phyloP scores from a whole-genome alignment of 2,113 vertebrate genomes.

The Oncorhynchus nerka region DNA sequence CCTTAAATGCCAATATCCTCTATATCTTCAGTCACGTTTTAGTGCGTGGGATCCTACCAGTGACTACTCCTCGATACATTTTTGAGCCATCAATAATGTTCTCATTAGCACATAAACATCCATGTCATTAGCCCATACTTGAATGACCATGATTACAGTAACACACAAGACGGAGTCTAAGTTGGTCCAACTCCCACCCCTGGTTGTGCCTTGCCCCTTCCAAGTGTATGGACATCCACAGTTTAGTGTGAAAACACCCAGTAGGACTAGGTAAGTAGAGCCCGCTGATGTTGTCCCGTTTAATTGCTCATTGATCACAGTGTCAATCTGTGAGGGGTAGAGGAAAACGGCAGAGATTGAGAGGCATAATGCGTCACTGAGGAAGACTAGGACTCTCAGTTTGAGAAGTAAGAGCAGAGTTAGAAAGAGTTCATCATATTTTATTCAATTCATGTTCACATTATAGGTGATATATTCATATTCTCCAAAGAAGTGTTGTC shows the following conservation, averaged over 20 bases:
- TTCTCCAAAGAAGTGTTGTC: background rate
- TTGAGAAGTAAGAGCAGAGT: background rate
- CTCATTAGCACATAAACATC: too few relatives aligned
- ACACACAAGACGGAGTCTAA: background rate
- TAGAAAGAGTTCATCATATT: too few relatives aligned
- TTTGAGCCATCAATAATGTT: too few relatives aligned
- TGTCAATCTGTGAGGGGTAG: slow-evolving; percentile 54
- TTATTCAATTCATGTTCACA: too few relatives aligned
- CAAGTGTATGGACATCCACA: background rate
- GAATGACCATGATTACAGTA: background rate
- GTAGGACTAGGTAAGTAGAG: slow-evolving; percentile 29
- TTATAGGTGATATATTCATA: too few relatives aligned
- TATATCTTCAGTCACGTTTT: too few relatives aligned
- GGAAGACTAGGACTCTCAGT: background rate
- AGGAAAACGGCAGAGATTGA: slow-evolving; percentile 11
- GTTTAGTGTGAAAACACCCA: slow-evolving; percentile 4
- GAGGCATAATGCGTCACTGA: background rate
- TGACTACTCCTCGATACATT: too few relatives aligned
- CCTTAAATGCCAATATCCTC: too few relatives aligned
- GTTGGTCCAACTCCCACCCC: background rate
- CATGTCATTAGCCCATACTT: too few relatives aligned
- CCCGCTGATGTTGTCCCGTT: slow-evolving; percentile 43
- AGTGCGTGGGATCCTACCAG: too few relatives aligned
- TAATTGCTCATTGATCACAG: slow-evolving; percentile 69
- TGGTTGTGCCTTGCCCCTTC: background rate